Conservation (phyloP, 2,113 vertebrate species). For the Polyodon spathula region DNA sequence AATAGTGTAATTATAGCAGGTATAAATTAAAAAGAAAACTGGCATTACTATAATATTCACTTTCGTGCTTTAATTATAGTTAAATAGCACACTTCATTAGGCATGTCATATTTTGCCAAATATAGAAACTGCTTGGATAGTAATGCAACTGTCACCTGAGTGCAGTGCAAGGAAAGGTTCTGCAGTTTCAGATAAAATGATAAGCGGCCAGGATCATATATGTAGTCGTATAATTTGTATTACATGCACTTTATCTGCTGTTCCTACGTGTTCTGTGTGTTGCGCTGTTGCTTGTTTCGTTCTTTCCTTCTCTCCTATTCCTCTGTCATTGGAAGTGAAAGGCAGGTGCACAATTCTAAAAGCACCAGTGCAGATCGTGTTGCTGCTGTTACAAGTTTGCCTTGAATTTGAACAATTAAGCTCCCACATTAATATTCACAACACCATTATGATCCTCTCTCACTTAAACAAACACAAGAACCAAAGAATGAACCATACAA, state of each 20-base stretch:
- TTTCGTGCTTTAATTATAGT: not conserved
- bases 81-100: not conserved
- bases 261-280: constrained; percentile 22
- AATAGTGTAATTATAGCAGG: not conserved
- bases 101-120: not conserved
- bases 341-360: constrained; percentile 13
- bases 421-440: too few relatives aligned
- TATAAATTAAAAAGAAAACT: not conserved
- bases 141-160: not conserved
- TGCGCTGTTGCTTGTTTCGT: constrained; percentile 14
- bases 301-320: constrained; percentile 13
- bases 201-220: constrained; percentile 34
- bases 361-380: too few relatives aligned
- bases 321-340: constrained; percentile 16
- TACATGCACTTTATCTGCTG: constrained; percentile 29
- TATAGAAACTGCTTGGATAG: not conserved
- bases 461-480: too few relatives aligned
- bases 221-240: constrained; percentile 32
- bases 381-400: too few relatives aligned
- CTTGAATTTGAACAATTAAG: too few relatives aligned
- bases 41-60: not conserved
- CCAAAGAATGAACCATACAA: too few relatives aligned
- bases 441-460: too few relatives aligned
- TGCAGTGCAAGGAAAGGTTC: constrained; percentile 19
- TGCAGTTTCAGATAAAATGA: constrained; percentile 29